Base-by-base conservation (phyloP, 2,797 vertebrate species). In the Halcyon chelicuti region DNA sequence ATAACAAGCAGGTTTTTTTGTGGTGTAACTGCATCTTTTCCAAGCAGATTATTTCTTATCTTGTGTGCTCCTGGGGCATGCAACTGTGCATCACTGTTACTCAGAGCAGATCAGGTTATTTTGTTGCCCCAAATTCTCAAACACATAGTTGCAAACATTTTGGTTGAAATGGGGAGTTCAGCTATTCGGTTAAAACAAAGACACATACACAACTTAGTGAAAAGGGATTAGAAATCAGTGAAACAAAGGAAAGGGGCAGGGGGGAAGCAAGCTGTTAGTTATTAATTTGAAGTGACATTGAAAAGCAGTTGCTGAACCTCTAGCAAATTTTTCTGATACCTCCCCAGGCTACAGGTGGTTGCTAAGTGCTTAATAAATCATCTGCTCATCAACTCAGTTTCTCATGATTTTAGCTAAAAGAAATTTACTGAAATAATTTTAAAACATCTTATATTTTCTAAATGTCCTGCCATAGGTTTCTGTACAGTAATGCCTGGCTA, bases 221-320 rank as follows among this genome's bases (percentile, higher is more conserved):
- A 79, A 83, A 90, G 62, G 71, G 82, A 62, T 90, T 81, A 92
- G 80, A 93, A 96, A 86, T 66, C 82, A 86, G 65, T 44, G 33
- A 90, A 84, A 80, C 18, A 54, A 46, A 71, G 13, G 35, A 7
- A 54, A 42, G 29, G 7, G 7, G 22, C n/a, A 16, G 40, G 14
- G 40, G 40, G 40, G 60, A 42, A 26, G 19, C 90, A 75, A 90
- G 42, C 78, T 75, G 51, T 74, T 92, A 77, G 26, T 70, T 94
- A 90, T 47, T 89, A 85, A 68, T 89, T 90, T 93, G 71, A 57
- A 87, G 54, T 77, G 61, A 71, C 65, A 91, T 90, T 86, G 74
- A 75, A 96, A 94, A 78, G 65, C 42, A 57, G 40, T 78, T 87
- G 15, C 60, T 73, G 66, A 92, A 49, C 47, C 82, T 91, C 61